phyloP scores from a whole-genome alignment of 2,113 vertebrate species.

The Pandion haliaetus region DNA sequence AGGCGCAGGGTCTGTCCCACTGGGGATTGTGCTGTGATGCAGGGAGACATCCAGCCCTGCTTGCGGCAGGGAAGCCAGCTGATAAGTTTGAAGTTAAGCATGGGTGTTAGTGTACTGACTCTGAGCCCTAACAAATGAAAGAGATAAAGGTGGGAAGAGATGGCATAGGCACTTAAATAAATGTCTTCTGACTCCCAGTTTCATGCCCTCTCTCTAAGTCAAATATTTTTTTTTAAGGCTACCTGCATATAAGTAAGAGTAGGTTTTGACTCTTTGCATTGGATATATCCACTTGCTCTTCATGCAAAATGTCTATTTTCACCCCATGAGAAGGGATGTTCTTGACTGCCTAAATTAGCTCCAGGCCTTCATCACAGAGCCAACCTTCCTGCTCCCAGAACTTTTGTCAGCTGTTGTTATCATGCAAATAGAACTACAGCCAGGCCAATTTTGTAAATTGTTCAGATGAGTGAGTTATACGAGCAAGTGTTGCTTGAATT shows the following conservation, averaged over 20 bases:
- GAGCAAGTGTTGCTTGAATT: conserved; percentile 39
- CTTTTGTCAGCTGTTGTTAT: conserved; percentile 44
- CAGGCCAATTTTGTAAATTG: conserved; percentile 28
- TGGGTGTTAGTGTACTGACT: neutral
- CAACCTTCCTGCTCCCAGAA: neutral
- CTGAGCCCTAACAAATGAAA: neutral
- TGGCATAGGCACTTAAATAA: neutral
- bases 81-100: fast-evolving
- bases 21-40: fast-evolving
- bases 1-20: neutral
- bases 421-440: conserved; percentile 34
- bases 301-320: neutral
- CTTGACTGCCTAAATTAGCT: neutral
- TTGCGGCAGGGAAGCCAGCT: neutral
- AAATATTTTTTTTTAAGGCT: neutral
- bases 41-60: neutral
- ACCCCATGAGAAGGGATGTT: neutral
- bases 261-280: neutral
- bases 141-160: neutral
- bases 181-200: neutral
- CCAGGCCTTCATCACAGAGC: neutral
- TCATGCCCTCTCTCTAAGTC: neutral
- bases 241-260: neutral
- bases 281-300: fast-evolving
- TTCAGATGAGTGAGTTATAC: conserved; percentile 32